Base-by-base conservation (phyloP, 2,113 vertebrate genomes). In the Dissostichus mawsoni region DNA sequence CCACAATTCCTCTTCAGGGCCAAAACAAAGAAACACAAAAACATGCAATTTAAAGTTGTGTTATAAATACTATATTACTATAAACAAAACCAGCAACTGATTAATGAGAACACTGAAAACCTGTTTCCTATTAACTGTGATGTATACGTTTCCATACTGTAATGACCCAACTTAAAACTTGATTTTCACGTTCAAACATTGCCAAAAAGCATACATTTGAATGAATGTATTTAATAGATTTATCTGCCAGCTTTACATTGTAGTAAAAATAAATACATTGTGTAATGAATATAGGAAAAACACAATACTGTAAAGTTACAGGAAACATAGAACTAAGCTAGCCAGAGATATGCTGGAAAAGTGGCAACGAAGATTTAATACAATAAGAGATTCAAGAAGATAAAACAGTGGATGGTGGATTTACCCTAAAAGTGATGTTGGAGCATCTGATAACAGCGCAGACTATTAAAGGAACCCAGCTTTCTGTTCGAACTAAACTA, bases 1-100 rank as follows among this genome's bases (percentile, higher is more conserved):
- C 98, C 57, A 99, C 95, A 56, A 99, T 98, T 10, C 98, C 98
- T 94, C 98, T 99, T 92, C 1, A 95, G 66, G 91, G 87, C 5
- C 68, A 90, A 88, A 85, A 83, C 3, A 18, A 11, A 72, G 0
- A 78, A 44, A 62, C 11, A 80, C 8, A 70, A 2, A 23, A 81
- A 16, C 41, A 69, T n/a, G 16, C 4, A n/a, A 64, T 36, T 61
- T 11, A n/a, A 23, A n/a, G 10, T 29, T 1, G 25, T 25, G 13
- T 4, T 13, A 53, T 7, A 18, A 18, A 36, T 1, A 3, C 56
- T 14, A 29, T 14, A 41, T 41, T 41, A 41, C 36, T 29, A 18
- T 8, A 20, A 41, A 48, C 2, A 2, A 20, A 51, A 51, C 7
- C 5, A 0, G 44, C 0, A 2, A 23, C 7, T 13, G 16, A 29